Conservation (phyloP, 1,140 invertebrate species). For the Leptinotarsa lineolata region DNA sequence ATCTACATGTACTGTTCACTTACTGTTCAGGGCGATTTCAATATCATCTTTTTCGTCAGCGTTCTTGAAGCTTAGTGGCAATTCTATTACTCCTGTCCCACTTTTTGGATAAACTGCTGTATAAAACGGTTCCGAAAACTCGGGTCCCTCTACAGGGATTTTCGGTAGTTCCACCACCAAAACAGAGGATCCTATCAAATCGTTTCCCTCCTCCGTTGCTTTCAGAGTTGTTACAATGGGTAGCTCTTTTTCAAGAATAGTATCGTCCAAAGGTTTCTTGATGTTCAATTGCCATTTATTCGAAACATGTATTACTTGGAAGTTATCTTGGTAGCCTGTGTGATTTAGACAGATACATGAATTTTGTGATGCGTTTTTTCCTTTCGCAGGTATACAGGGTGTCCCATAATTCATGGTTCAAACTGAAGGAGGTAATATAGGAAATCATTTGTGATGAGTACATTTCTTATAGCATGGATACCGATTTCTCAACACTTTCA, state of each 20-base stretch:
- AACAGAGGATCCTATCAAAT: constrained; percentile 16
- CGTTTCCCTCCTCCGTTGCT: constrained; percentile 21
- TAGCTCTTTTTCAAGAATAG: constrained; percentile 4
- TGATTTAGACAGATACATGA: neutral
- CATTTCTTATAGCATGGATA: too few relatives aligned
- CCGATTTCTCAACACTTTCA: too few relatives aligned
- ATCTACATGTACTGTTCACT: neutral
- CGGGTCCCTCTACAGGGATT: neutral
- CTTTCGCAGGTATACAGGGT: too few relatives aligned
- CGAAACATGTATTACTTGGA: neutral
- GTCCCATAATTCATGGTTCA: too few relatives aligned
- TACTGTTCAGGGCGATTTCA: neutral
- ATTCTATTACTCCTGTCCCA: neutral
- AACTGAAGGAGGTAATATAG: too few relatives aligned
- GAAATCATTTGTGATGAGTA: too few relatives aligned
- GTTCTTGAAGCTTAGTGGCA: neutral
- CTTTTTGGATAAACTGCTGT: constrained; percentile 15
- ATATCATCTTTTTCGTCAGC: neutral
- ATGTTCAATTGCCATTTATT: constrained; percentile 26
- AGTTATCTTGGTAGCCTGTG: neutral
- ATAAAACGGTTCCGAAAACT: constrained; percentile 28
- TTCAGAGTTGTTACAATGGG: constrained; percentile 28
- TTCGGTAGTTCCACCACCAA: constrained; percentile 30
- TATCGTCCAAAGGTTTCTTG: neutral
- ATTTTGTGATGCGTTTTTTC: neutral